Conservation (phyloP, 2,113 vertebrate species). For the Leuciscus idus region DNA sequence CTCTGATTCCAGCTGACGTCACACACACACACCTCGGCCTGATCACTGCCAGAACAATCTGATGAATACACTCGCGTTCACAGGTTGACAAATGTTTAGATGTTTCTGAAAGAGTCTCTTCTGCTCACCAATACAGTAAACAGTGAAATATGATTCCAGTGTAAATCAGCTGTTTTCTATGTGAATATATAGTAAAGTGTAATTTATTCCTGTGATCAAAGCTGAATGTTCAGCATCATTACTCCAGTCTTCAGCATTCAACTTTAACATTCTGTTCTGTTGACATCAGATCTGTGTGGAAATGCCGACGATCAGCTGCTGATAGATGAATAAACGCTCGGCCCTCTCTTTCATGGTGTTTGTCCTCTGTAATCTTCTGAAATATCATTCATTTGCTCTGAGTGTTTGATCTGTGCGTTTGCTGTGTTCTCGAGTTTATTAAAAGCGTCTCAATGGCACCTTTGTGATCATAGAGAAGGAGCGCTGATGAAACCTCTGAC, state of each 20-base stretch:
- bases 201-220: neutral
- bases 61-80: neutral
- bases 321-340: neutral
- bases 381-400: slow-evolving; percentile 8
- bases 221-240: neutral
- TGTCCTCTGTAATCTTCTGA: slow-evolving; percentile 29
- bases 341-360: slow-evolving; percentile 10
- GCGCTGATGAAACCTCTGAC: neutral
- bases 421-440: neutral
- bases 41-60: neutral
- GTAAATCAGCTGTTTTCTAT: neutral
- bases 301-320: too few species aligned
- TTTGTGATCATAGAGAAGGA: slow-evolving; percentile 2
- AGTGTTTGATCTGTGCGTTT: slow-evolving; percentile 20
- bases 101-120: neutral
- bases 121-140: neutral
- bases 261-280: too few species aligned
- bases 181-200: neutral
- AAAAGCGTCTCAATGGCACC: neutral
- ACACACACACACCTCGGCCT: neutral
- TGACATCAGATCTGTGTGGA: too few species aligned
- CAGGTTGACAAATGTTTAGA: neutral
- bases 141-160: neutral
- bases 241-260: neutral
- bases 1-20: neutral